Evolutionary conservation across 1,140 invertebrate genomes (phyloP), one percentile per base, ranked within the genome.

Genomic region (Ruditapes philippinarum): DNA sequence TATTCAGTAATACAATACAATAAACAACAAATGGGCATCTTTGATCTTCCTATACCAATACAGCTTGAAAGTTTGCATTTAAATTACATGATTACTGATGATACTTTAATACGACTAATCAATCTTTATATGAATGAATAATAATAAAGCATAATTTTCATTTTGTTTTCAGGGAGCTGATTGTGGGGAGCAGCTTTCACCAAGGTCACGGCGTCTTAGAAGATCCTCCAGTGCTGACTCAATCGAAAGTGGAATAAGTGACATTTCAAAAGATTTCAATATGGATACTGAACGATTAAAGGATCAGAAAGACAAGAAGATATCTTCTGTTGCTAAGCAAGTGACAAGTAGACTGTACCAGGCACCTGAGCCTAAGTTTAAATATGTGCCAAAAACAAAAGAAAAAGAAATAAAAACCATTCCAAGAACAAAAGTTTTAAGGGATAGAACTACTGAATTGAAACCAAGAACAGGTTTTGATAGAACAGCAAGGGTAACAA

Each of bases 301-400:
- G 40, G 11, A 9, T 17, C 17, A 78, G 45, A 74, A 45, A 25
- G 60, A 86, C 33, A 84, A 74, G n/a, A 93, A 89, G 74, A 78
- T 94, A 28, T 83, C 92, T 19, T 45, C 82, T 31, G 81, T 73
- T 7, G 93, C 94, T 17, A 92, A 91, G 49, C 81, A 91, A 54
- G 94, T 94, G 7, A 94, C 93, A 5, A 86, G 91, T 57, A 89
- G 94, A 33, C 89, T 94, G 22, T 94, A 94, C 57, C 85, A 91
- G 81, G 62, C 91, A 31, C 90, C 88, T 36, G 62, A 90, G 40
- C 92, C 93, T 12, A 91, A 92, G 62, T 92, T 92, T 54, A 92
- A 91, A 74, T 91, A 91, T 89, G 89, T 91, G 62, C 89, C 92
- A 38, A 92, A 91, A 88, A 12, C 17, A 11, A 91, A 91, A 80